Evolutionary conservation across 2,888 invertebrate species (phyloP), one percentile per base, ranked within the genome.

Genomic region (Cylloceria caligata): DNA sequence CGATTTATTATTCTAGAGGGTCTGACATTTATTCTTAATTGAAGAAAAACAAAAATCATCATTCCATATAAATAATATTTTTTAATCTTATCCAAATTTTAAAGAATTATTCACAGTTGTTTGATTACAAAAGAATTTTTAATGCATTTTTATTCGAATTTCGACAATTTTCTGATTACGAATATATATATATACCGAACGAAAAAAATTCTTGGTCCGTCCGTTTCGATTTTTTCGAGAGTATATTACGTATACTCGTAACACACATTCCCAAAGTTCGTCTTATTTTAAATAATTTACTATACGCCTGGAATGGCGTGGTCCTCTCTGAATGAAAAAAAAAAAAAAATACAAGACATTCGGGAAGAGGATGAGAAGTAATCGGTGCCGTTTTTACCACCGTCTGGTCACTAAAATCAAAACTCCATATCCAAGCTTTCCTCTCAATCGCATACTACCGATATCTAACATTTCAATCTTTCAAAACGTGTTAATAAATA

Each of bases 351-450:
- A 30, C 24, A 11, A 77, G 13, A 52, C 75, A 68, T 72, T 80
- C 75, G 75, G 67, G 34, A 52, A 80, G 62, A 71, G 65, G 42
- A 42, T 52, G 16, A 67, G 57, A 45, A 71, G 36, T 78, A 11
- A 82, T 65, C 68, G 47, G 67, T 69, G 34, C 60, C 80, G 68
- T 76, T 80, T 80, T 80, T 80, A 80, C 72, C 76, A 80, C 76
- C 55, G 42, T 45, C 49, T 60, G 24, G 24, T 75, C 67, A 65
- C 60, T 47, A 19, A 24, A 45, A 60, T 45, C 45, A 11, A 52
- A 62, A 7, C 19, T 74, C 52, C 60, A 57, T 0, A 6, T 71
- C 47, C 49, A 57, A 74, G 27, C 19, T 82, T 82, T 36, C 42
- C 21, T 47, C 27, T 80, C 60, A 27, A 21, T 67, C 80, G 71